Evolutionary conservation across 2,113 vertebrate genomes (phyloP).

Genomic region (Mesocricetus auratus): DNA sequence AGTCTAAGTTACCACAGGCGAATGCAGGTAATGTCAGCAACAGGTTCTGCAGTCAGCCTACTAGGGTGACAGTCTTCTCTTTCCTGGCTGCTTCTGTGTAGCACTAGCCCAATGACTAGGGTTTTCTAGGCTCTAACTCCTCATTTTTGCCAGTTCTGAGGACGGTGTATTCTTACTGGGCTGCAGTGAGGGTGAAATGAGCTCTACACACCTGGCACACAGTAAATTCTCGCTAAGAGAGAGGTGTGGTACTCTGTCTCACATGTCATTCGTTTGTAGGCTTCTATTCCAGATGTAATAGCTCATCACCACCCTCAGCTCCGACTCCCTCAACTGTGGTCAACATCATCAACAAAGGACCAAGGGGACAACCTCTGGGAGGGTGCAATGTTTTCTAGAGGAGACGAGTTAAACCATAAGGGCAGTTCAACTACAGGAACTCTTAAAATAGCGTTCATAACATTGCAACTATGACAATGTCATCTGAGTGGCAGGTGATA

Average conservation of each 20-base stretch:
- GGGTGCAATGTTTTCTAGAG: not conserved
- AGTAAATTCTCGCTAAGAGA: not conserved
- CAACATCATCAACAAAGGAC: not conserved
- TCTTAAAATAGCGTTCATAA: not conserved
- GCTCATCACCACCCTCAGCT: not conserved
- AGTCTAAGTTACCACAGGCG: rapidly evolving
- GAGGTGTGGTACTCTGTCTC: not conserved
- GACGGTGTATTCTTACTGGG: not conserved
- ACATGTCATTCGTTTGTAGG: not conserved
- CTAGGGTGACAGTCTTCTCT: not conserved
- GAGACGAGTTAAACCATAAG: not conserved
- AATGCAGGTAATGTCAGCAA: not conserved
- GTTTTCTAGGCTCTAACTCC: not conserved
- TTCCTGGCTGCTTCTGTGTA: not conserved
- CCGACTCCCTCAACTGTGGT: not conserved
- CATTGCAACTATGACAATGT: not conserved
- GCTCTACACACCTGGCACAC: not conserved
- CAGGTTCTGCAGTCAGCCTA: not conserved
- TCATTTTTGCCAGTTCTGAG: not conserved
- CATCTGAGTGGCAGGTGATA: not conserved
- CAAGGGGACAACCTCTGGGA: not conserved
- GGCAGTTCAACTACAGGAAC: not conserved
- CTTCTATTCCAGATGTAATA: not conserved
- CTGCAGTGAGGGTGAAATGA: not conserved
- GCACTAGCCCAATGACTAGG: not conserved